phyloP scores from a whole-genome alignment of 2,113 vertebrate genomes.

The Hymenochirus boettgeri region DNA sequence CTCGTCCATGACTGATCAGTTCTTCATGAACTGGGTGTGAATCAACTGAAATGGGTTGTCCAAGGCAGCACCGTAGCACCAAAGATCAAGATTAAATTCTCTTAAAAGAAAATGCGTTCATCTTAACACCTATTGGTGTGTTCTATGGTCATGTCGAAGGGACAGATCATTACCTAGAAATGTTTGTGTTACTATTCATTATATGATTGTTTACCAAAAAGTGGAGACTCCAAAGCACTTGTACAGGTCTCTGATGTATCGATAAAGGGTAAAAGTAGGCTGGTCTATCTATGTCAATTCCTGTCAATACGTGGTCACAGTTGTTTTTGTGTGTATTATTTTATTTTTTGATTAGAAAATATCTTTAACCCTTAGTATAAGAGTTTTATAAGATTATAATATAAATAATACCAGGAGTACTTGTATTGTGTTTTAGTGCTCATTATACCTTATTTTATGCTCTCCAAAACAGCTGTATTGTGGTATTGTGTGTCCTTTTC shows the following conservation, averaged over 20 bases:
- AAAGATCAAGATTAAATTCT: neutral
- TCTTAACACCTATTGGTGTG: neutral
- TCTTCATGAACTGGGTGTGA: neutral
- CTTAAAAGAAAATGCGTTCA: neutral
- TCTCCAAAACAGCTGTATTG: neutral
- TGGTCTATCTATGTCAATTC: constrained; percentile 7
- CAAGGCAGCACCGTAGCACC: neutral
- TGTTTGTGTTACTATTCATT: too few relatives aligned
- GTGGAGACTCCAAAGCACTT: constrained; percentile 20
- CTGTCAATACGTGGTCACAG: constrained; percentile 22
- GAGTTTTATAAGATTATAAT: constrained; percentile 38
- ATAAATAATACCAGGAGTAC: constrained; percentile 26
- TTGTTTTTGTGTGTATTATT: constrained; percentile 29
- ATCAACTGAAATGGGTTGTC: neutral
- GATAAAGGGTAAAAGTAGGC: neutral
- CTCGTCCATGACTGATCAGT: neutral
- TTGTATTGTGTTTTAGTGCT: neutral
- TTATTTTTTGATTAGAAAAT: constrained; percentile 20
- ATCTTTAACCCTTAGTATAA: constrained; percentile 14
- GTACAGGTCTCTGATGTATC: neutral
- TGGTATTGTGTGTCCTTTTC: neutral
- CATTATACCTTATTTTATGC: neutral
- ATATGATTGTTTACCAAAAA: constrained; percentile 2
- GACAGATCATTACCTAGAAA: neutral
- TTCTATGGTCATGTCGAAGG: neutral